Base-by-base conservation (phyloP, 2,797 vertebrate genomes). In the Anabacerthia variegaticeps region DNA sequence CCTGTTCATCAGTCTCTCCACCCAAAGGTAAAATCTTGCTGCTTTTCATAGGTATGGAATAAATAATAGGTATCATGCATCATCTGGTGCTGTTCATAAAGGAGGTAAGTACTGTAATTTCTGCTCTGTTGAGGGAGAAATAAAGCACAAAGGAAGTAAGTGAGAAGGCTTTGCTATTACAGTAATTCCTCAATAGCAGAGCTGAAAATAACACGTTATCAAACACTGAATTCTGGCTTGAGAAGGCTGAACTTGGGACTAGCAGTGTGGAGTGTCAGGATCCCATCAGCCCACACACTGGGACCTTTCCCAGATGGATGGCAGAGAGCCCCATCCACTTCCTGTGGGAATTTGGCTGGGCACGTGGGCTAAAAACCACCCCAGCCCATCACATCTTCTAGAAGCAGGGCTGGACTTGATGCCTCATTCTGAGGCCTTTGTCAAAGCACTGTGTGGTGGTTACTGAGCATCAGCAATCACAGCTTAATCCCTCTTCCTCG, bases 121-220 rank as follows among this genome's bases (percentile, higher is more conserved):
- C 89, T 86, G 44, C 74, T 94, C 74, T 82, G 80, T 69, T 90
- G 89, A 92, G 89, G 85, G 85, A 86, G 94, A 95, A 92, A 90
- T 85, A 93, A 92, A 95, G 71, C 61, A 86, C 48, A 82, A 28
- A 79, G 84, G 61, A 68, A 69, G 65, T 48, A 76, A 73, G 66
- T 49, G 78, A 85, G 80, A 93, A 51, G 71, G 27, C 56, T 86
- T 69, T 93, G 59, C 92, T 85, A 21, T 71, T 84, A 80, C 81
- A 84, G 62, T 81, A 81, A 71, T 73, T 85, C 71, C 92, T 95
- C 76, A 86, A 12, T 48, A 92, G 69, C 73, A 92, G 79, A 90
- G 66, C 44, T 79, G 88, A 86, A 95, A 94, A 90, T 73, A 86
- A 51, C 36, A 5, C 1, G 1, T 62, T 82, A 30, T 27, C 58